Evolutionary conservation across 2,797 vertebrate genomes (phyloP), one percentile per base, ranked within the genome.

Genomic region (Crax fasciolata): DNA sequence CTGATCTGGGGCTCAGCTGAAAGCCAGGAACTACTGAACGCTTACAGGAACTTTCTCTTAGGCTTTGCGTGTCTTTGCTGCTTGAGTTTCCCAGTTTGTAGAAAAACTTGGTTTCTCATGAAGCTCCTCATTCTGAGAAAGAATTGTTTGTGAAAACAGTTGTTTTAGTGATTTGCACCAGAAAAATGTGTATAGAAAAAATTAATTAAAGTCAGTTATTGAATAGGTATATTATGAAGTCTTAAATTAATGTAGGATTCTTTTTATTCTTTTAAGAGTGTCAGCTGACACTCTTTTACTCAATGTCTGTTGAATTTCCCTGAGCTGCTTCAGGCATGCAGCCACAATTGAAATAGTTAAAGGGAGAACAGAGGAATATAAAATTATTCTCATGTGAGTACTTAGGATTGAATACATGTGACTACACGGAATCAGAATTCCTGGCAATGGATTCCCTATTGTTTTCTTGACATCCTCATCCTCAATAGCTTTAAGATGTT

Each of bases 311-410:
- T 91, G 44, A 63, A 87, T 89, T 81, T 94, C 49, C 28, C 44
- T 52, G 59, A 68, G 32, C 55, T 88, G 39, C 63, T 88, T 92
- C 1, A 6, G 59, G 79, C 70, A 76, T 1, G 1, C 46, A 79
- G 30, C 84, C 80, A 82, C 38, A 52, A 52, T 4, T 89, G 83
- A 93, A 95, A 87, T 59, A 90, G 89, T 84, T 87, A n/a, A 91
- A 61, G 16, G 25, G 62, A 30, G 80, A 76, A 73, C 55, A 72
- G 18, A 10, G 68, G 27, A 41, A 5, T 86, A 54, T 75, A 57
- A 94, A 92, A 96, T 96, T 89, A 95, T 91, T 91, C 96, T 96
- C 95, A 57, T 88, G 88, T 93, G 94, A 84, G 57, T 88, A 94
- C 49, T 91, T 73, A 82, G 52, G 78, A 92, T 87, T 92, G 85